Evolutionary conservation across 2,113 vertebrate species (phyloP), one percentile per base, ranked within the genome.

Genomic region (Puma concolor): DNA sequence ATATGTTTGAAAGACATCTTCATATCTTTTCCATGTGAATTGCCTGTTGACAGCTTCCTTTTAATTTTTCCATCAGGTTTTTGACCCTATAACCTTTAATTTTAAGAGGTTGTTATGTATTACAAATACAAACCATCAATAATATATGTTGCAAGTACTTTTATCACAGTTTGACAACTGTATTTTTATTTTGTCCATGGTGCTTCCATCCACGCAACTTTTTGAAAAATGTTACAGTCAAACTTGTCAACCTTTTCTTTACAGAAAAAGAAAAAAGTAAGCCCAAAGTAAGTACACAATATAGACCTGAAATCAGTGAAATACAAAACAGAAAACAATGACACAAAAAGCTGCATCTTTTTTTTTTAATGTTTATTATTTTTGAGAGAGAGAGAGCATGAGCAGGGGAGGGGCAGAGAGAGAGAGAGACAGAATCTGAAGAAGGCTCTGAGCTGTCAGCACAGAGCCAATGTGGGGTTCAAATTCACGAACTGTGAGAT

Each of bases 291-390:
- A 83, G 9, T 29, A 77, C 7, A 79, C 9, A 66, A 52, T 33
- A 76, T 36, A 90, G 31, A 69, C 19, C 69, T 72, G 33, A 95
- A 83, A 83, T 64, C 19, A 52, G 36, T 50, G 33, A 67, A 54
- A 95, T 67, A n/a, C 69, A 82, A 96, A 67, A 38, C 5, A 64
- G 23, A 63, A 94, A 90, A 94, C 14, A 91, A 63, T 76, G 54
- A 57, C 74, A 92, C 44, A 12, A 76, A 83, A 82, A 50, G n/a
- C 41, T 44, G 10, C 4, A 19, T 83, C 44, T 82, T 74, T 66
- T 2, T 60, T 60, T 23, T 60, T 60, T 60, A 14, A 50, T 50
- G 50, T 50, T 50, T 14, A 50, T 50, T 50, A 44, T 44, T 44
- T 44, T 44, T 44, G 57, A 60, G 57, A 60, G 21, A 23, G 21